Percentiles rank a stretch among this genome's conserved stretches.
Evolutionary conservation across 1,140 invertebrate species (phyloP).

Genomic region (Caenorhabditis remanei): DNA sequence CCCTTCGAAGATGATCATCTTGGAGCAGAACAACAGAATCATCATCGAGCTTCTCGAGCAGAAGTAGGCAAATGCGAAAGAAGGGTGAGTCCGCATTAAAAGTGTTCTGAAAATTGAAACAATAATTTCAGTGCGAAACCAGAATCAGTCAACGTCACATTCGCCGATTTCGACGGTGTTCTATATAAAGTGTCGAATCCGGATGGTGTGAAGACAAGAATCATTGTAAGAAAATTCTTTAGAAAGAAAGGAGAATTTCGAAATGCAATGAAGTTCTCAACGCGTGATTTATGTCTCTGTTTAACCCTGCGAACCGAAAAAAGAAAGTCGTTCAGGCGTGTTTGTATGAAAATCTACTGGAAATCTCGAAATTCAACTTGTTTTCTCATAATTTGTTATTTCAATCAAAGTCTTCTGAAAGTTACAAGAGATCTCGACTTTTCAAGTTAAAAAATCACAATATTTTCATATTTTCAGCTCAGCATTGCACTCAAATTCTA

Average conservation of each 20-base stretch:
- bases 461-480: slow-evolving; percentile 83
- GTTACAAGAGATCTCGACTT: too few relatives aligned
- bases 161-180: slow-evolving; percentile 97
- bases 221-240: slow-evolving; percentile 85
- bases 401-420: too few relatives aligned
- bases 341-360: too few relatives aligned
- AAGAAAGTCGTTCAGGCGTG: too few relatives aligned
- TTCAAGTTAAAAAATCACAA: too few relatives aligned
- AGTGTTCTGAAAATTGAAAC: not conserved
- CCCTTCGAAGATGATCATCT: too few relatives aligned
- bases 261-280: too few relatives aligned
- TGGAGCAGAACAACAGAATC: slow-evolving; percentile 98
- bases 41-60: slow-evolving; percentile 93
- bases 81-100: slow-evolving; percentile 86
- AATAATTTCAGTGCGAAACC: slow-evolving; percentile 87
- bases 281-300: too few relatives aligned
- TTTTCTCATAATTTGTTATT: too few relatives aligned
- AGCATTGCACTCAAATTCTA: slow-evolving; percentile 99
- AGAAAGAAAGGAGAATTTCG: too few relatives aligned
- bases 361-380: too few relatives aligned
- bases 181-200: slow-evolving; percentile 97
- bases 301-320: too few relatives aligned
- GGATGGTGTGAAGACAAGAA: slow-evolving; percentile 94
- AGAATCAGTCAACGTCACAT: slow-evolving; percentile 91
- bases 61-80: slow-evolving; percentile 93